Evolutionary conservation across 2,113 vertebrate genomes (phyloP), one percentile per base, ranked within the genome.

Genomic region (Epinephelus lanceolatus): DNA sequence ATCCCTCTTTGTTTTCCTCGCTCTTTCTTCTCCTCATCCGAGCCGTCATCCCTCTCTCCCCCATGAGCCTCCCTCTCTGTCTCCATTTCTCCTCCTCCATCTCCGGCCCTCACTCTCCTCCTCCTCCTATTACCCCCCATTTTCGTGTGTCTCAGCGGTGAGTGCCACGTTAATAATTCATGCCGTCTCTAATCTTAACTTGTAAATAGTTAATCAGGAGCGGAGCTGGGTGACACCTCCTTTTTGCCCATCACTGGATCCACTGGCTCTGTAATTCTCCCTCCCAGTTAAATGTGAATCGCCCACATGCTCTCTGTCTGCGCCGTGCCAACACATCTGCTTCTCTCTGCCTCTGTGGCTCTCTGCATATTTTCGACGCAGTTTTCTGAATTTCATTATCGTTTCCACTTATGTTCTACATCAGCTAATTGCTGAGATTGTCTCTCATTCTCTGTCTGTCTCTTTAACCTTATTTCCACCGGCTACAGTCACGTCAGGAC

Each of bases 151-250:
- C 86, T 80, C 81, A 53, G 80, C 33, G 27, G 68, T 42, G 65
- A 80, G 84, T 45, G 57, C 37, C 19, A 12, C 6, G 15, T 87
- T 67, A 90, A 90, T 85, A 85, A 87, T 90, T 85, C 61, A 87
- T 21, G 17, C 30, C 14, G 5, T 67, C 73, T 87, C 83, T 87
- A 90, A 90, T 85, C 88, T 87, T 69, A 78, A 81, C 3, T 51
- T 90, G 76, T 87, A 90, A 87, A 90, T 90, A 85, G 88, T 90
- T 90, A 85, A 90, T 87, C 56, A 80, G 85, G 78, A 79, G 61
- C 78, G 52, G 85, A 57, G 71, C 47, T 21, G 56, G 85, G 71
- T 52, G 85, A 83, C 84, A 67, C 80, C 80, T 70, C 59, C 76
- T 77, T 5, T 57, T 57, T 19, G 55, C 69, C 73, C 68, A 49